phyloP scores from a whole-genome alignment of 2,113 vertebrate genomes.

The Datnioides undecimradiatus region DNA sequence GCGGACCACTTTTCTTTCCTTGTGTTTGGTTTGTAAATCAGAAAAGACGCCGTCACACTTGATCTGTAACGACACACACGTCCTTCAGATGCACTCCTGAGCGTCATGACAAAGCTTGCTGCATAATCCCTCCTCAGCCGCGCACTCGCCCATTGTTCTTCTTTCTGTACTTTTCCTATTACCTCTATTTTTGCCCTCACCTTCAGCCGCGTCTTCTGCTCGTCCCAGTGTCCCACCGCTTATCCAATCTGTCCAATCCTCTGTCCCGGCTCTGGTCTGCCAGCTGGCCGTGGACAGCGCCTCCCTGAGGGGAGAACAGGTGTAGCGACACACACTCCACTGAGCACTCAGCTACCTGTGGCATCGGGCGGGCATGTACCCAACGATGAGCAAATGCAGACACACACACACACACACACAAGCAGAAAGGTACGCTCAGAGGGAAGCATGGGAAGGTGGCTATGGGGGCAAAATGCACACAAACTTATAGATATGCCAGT shows the following conservation, averaged over 20 bases:
- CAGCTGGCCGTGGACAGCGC: conserved; percentile 79
- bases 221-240: conserved; percentile 71
- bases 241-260: conserved; percentile 79
- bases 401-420: background rate
- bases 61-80: too few relatives aligned
- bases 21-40: background rate
- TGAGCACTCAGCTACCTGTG: conserved; percentile 80
- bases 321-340: conserved; percentile 77
- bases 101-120: conserved; percentile 3
- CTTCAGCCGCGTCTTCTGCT: conserved; percentile 73
- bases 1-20: background rate
- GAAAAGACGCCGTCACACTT: background rate
- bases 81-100: conserved; percentile 18
- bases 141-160: conserved; percentile 19
- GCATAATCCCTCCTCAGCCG: conserved; percentile 8
- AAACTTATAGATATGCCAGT: background rate
- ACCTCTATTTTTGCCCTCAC: conserved; percentile 72
- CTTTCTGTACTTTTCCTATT: conserved; percentile 59
- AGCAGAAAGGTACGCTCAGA: background rate
- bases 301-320: conserved; percentile 81
- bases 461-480: too few relatives aligned
- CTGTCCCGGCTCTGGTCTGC: conserved; percentile 66
- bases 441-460: too few relatives aligned
- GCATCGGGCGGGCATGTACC: conserved; percentile 55
- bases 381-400: conserved; percentile 46